Conservation (phyloP, 2,113 vertebrate species). For the Aspidoscelis tigris region DNA sequence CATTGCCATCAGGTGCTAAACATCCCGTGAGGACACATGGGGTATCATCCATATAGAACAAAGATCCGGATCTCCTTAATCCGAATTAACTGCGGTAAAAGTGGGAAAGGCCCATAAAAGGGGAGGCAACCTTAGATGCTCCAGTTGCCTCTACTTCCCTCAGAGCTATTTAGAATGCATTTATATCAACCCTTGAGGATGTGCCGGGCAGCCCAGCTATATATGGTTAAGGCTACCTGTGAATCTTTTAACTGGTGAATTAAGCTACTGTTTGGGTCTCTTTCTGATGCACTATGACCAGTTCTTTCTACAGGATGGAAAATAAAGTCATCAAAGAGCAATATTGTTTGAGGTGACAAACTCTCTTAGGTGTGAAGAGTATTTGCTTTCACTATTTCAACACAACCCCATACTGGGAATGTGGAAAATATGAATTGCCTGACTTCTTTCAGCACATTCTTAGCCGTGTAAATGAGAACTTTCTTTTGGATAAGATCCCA, state of each 20-base stretch:
- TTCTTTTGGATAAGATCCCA: constrained; percentile 19
- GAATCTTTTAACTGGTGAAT: constrained; percentile 42
- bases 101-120: no score
- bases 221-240: constrained; percentile 30
- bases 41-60: no score
- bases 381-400: constrained; percentile 57
- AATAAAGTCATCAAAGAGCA: constrained; percentile 49
- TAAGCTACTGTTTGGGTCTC: constrained; percentile 52
- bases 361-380: constrained; percentile 47
- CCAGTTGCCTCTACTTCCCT: no score
- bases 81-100: no score
- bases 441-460: constrained; percentile 39
- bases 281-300: constrained; percentile 60
- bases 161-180: no score
- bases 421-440: constrained; percentile 53
- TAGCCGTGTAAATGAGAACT: constrained; percentile 19
- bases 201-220: no score
- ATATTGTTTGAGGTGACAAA: constrained; percentile 56
- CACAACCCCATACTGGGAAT: constrained; percentile 46
- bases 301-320: constrained; percentile 50
- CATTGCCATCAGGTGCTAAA: no score
- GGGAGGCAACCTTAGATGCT: no score
- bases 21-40: no score
- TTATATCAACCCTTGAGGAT: no score
- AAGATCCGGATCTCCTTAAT: no score